Base-by-base conservation (phyloP, 2,888 invertebrate species). In the Cosmia trapezina region DNA sequence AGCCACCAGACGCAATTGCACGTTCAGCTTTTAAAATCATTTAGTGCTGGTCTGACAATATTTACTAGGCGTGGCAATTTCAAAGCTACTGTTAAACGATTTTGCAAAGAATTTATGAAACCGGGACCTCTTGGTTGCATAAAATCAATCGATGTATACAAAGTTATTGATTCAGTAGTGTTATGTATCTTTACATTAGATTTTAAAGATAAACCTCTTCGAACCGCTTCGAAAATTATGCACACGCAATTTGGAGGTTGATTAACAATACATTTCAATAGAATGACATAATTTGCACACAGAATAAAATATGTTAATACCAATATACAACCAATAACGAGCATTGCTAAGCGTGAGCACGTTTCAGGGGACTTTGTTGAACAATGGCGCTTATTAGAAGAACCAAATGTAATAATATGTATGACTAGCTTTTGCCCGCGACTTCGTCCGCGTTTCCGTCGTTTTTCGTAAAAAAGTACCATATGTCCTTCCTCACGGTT, bases 11-110 rank as follows among this genome's bases (percentile, higher is more conserved):
- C 83, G 88, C 84, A 91, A 91, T 76, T 74, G 64, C 63, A 68
- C 78, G 65, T 69, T 72, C 49, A 82, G 78, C 78, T 85, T 83
- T 75, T 81, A 81, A 85, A 88, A 88, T 81, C 83, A 82, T 86
- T 88, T 83, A 88, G 85, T 88, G 73, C 84, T 88, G 86, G 83
- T 76, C 75, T 83, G 84, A 77, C 87, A 87, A 79, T 88, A 83
- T 86, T 84, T 83, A 80, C 82, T 74, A 80, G 78, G 78, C 61
- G 81, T 79, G 69, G 74, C 74, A 54, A 83, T 85, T 86, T 83
- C 76, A 80, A 84, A 83, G 84, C 78, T 72, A 82, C 80, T 82
- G 81, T 78, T 81, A 75, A 82, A 86, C 28, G 66, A 79, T 86
- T 86, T 82, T 72, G 80, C 71, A 84, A 86, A 81, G 61, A 51